Percentiles rank a stretch among this genome's conserved stretches.
Evolutionary conservation across 2,113 vertebrate genomes (phyloP).

Genomic region (Thamnaconus septentrionalis): DNA sequence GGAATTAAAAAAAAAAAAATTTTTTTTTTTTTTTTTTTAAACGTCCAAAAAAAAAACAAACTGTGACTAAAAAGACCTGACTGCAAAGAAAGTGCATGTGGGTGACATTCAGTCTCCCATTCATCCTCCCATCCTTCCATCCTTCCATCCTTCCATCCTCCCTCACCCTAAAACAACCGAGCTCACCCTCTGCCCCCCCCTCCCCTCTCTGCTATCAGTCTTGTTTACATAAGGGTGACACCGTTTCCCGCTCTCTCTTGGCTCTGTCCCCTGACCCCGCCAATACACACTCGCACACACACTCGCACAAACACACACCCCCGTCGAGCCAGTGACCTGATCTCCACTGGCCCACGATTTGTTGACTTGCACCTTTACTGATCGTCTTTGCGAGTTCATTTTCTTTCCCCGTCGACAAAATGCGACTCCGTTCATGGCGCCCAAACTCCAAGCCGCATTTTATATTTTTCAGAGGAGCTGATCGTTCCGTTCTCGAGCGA

Average conservation of each 20-base stretch:
- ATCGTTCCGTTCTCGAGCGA: no score
- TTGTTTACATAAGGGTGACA: slow-evolving; percentile 68
- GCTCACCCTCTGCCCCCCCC: neutral
- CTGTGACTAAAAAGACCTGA: neutral
- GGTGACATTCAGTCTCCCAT: no score
- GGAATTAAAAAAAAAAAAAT: no score
- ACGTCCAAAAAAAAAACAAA: neutral
- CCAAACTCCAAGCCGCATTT: no score
- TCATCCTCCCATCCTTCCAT: slow-evolving; percentile 14
- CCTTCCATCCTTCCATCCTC: slow-evolving; percentile 2
- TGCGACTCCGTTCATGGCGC: no score
- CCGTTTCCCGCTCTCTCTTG: slow-evolving; percentile 68
- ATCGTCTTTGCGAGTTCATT: no score
- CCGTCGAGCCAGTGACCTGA: slow-evolving; percentile 64
- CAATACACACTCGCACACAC: slow-evolving; percentile 34
- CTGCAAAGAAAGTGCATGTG: neutral
- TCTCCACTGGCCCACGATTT: slow-evolving; percentile 40
- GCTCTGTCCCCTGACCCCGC: slow-evolving; percentile 29
- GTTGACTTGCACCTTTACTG: no score
- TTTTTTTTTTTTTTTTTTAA: no score
- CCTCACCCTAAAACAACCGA: neutral
- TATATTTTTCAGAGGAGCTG: no score
- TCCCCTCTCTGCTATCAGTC: slow-evolving; percentile 46
- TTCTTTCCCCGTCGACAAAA: no score
- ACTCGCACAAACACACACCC: slow-evolving; percentile 41